Base-by-base conservation (phyloP, 2,888 invertebrate species). In the Cephus runcator region DNA sequence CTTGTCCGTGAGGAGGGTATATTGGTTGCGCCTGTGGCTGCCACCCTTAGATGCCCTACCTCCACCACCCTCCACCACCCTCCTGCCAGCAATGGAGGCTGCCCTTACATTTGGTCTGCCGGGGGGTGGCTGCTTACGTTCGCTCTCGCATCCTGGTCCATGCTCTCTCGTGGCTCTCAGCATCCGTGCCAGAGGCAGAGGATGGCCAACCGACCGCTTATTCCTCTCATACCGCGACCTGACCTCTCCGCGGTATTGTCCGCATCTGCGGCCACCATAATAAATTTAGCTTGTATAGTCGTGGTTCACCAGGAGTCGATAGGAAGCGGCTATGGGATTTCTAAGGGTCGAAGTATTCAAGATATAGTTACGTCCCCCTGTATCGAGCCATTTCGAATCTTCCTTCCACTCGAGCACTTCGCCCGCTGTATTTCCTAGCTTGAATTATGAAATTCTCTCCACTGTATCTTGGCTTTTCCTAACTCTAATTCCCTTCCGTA, bases 211-310 rank as follows among this genome's bases (percentile, higher is more conserved):
- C 71, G 30, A 34, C 71, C 71, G 31, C 71, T 71, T 34, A 31
- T 33, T 34, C 71, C 33, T 71, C 71, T 23, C 71, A 6, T 71
- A 33, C 56, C 56, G 56, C 79, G 80, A 80, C 79, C 81, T 83
- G 84, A 82, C 83, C 81, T 75, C 79, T 79, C 81, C 83, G 83
- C 83, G 81, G 83, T 78, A 83, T 84, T 83, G 83, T 84, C 84
- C 78, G 81, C 81, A 82, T 82, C 82, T 80, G 77, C 78, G 78
- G 79, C 73, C 76, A 77, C 79, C 76, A 82, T 83, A 83, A 85
- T 33, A 56, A 56, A 56, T 56, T 56, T 56, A 56, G 23, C 23
- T 56, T 23, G 56, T 56, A 56, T 56, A 56, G 56, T 23, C 56
- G 56, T 56, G 56, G 56, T 56, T 56, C 56, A 56, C 56, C 56